A percentile compares a stretch with the other conserved stretches of the same genome.
These are phyloP conservation scores for Gnathonemus echidnorhynchus DNA, from an alignment of 2,113 vertebrate species.

Conservation along the genomic window DNA sequence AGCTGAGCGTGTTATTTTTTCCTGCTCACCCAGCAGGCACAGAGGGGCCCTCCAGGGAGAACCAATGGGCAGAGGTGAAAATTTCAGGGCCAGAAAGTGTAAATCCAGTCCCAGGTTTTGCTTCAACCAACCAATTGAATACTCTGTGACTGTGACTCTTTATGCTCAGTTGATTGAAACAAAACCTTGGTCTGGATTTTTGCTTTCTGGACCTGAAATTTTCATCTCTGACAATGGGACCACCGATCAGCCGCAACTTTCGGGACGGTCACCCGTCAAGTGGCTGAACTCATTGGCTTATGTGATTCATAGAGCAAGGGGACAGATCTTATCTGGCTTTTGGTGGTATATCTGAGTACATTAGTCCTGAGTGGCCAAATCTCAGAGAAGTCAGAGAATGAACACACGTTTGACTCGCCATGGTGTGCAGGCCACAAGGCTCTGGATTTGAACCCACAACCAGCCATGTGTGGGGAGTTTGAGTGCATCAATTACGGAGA, in stretches of 20 bases:
- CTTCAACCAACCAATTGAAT: neutral
- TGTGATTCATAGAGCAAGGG: neutral
- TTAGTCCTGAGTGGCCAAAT: neutral
- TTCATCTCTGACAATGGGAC: neutral
- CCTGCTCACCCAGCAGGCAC: neutral
- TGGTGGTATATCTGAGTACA: neutral
- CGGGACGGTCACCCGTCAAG: neutral
- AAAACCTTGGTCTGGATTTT: neutral
- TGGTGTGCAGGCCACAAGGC: neutral
- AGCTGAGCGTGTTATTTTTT: neutral
- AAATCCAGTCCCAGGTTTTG: neutral
- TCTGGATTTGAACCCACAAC: neutral
- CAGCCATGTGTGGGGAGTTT: neutral
- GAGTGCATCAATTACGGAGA: no score
- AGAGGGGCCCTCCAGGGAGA: neutral
- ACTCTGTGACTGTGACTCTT: neutral
- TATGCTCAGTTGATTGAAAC: neutral
- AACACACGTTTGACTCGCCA: neutral
- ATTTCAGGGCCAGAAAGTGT: neutral
- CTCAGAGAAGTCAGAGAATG: neutral
- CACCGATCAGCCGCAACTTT: neutral
- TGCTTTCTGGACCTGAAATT: neutral
- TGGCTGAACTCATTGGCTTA: neutral
- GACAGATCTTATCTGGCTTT: neutral
- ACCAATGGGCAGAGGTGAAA: neutral